A percentile compares a stretch with the other conserved stretches of the same genome.
Evolutionary conservation across 2,888 invertebrate species (phyloP).

Genomic region (Cetonia aurata): DNA sequence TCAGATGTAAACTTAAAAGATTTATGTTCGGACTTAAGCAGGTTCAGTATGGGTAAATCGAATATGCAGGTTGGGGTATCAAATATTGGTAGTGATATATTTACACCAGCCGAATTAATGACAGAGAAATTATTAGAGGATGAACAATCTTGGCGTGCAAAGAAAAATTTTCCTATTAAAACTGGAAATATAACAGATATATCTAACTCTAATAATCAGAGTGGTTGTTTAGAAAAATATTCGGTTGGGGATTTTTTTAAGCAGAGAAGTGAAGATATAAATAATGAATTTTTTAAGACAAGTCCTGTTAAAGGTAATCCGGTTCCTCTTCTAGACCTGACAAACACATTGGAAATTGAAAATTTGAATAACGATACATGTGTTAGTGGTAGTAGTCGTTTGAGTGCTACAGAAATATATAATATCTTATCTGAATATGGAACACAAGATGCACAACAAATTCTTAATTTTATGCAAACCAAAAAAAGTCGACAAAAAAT

Average conservation of each 20-base stretch:
- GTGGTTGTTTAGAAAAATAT: conserved; percentile 55
- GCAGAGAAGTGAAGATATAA: conserved; percentile 64
- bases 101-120: conserved; percentile 62
- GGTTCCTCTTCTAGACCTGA: conserved; percentile 57
- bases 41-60: conserved; percentile 39
- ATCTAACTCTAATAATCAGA: conserved; percentile 4
- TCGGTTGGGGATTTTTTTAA: conserved; percentile 68
- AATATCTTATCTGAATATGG: conserved; percentile 40
- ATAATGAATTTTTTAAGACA: conserved; percentile 55
- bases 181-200: conserved; percentile 14
- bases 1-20: conserved; percentile 56
- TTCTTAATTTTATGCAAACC: conserved; percentile 44
- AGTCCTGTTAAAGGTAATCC: conserved; percentile 57
- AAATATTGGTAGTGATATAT: conserved; percentile 52
- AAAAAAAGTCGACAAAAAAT: background rate
- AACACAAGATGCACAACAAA: conserved; percentile 43
- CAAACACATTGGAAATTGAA: conserved; percentile 34
- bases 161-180: conserved; percentile 55
- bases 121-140: conserved; percentile 64
- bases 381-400: conserved; percentile 29
- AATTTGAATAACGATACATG: conserved; percentile 13
- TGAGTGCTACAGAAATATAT: conserved; percentile 46
- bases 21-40: conserved; percentile 54
- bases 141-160: conserved; percentile 65
- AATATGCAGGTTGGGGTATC: conserved; percentile 4